These are phyloP conservation scores for Pseudomyrmex dendroicus DNA, from an alignment of 1,140 invertebrate genomes.

Conservation along the genomic window DNA sequence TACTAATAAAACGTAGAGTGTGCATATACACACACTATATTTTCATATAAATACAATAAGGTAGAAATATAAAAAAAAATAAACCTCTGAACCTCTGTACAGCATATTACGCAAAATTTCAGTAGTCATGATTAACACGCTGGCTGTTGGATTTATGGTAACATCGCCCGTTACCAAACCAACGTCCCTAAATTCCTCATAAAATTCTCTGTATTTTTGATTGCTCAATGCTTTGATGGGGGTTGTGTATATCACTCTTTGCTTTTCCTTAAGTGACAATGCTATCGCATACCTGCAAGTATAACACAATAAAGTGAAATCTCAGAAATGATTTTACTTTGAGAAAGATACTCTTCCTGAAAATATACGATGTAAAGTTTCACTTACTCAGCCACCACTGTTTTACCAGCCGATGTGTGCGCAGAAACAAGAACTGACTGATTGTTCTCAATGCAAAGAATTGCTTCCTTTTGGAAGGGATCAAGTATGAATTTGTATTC, in stretches of 20 bases:
- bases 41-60: background rate
- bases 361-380: conserved; percentile 56
- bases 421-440: conserved; percentile 99
- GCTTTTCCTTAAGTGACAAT: conserved; percentile 89
- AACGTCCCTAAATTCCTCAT: conserved; percentile 99
- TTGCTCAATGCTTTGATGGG: conserved; percentile 99
- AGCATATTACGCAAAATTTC: conserved; percentile 99
- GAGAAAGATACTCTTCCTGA: conserved; percentile 3
- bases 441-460: conserved; percentile 98
- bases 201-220: conserved; percentile 99
- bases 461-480: conserved; percentile 99
- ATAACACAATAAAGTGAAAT: conserved; percentile 6
- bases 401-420: conserved; percentile 99
- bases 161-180: conserved; percentile 99
- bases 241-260: conserved; percentile 99
- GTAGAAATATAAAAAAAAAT: conserved; percentile 6
- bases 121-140: conserved; percentile 99
- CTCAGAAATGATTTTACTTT: conserved; percentile 17
- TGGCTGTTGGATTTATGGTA: conserved; percentile 99
- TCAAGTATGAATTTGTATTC: conserved; percentile 98
- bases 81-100: conserved; percentile 97
- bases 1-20: background rate
- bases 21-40: background rate
- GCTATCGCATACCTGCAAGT: conserved; percentile 89
- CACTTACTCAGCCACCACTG: conserved; percentile 98